Evolutionary conservation across 1,140 invertebrate genomes (phyloP).

Genomic region (Procambarus clarkii): DNA sequence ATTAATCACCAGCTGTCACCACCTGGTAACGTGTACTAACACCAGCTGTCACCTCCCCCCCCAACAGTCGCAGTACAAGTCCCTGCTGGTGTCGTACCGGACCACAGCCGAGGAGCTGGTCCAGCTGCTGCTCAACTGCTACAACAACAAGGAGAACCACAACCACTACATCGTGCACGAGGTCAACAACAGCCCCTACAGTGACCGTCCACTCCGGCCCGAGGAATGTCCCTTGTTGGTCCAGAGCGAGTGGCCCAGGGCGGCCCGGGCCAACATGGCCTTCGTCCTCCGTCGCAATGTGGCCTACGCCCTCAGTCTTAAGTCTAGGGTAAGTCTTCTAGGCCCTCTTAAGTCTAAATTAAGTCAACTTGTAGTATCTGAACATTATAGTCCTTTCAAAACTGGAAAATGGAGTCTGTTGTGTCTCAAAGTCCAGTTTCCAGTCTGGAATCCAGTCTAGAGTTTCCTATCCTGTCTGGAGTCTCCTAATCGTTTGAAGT

Average conservation of each 20-base stretch:
- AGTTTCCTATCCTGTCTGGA: too few relatives aligned
- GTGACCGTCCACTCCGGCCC: slow-evolving; percentile 89
- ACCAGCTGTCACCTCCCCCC: too few relatives aligned
- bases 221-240: slow-evolving; percentile 89
- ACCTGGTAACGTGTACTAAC: too few relatives aligned
- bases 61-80: slow-evolving; percentile 72
- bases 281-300: slow-evolving; percentile 63
- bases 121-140: slow-evolving; percentile 75
- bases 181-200: slow-evolving; percentile 84
- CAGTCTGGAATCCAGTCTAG: too few relatives aligned
- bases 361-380: too few relatives aligned
- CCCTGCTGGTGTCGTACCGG: slow-evolving; percentile 70
- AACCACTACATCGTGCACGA: slow-evolving; percentile 92
- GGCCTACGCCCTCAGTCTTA: slow-evolving; percentile 48
- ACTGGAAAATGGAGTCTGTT: too few relatives aligned
- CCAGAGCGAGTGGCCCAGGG: slow-evolving; percentile 83
- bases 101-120: slow-evolving; percentile 75
- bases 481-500: too few relatives aligned
- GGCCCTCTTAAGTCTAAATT: too few relatives aligned
- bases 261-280: slow-evolving; percentile 34
- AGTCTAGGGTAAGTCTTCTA: slow-evolving; percentile 52
- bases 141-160: slow-evolving; percentile 85
- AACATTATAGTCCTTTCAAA: too few relatives aligned
- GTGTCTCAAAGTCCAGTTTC: too few relatives aligned
- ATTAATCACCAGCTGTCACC: too few relatives aligned